phyloP scores from a whole-genome alignment of 2,797 vertebrate species.

The Gouania willdenowi region DNA sequence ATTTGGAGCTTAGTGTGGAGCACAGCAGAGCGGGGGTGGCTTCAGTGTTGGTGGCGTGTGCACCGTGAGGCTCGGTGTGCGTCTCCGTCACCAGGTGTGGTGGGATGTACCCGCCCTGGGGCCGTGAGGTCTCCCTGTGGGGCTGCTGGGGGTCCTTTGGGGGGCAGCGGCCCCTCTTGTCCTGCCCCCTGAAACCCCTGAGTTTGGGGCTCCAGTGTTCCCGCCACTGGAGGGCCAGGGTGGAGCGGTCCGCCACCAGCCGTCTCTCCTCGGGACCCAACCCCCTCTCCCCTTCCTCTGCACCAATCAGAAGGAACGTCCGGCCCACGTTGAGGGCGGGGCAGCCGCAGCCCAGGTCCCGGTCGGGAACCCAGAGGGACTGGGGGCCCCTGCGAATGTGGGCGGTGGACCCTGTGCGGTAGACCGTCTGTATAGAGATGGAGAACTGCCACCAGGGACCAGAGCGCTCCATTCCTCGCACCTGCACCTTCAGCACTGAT shows the following conservation, averaged over 20 bases:
- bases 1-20: slow-evolving; percentile 15
- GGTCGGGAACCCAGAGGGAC: slow-evolving; percentile 83
- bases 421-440: slow-evolving; percentile 78
- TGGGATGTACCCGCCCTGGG: slow-evolving; percentile 61
- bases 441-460: slow-evolving; percentile 87
- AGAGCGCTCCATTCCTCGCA: slow-evolving; percentile 77
- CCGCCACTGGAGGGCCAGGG: slow-evolving; percentile 86
- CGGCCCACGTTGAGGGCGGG: slow-evolving; percentile 76
- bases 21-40: slow-evolving; percentile 17
- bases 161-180: slow-evolving; percentile 78
- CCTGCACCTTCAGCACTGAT: slow-evolving; percentile 82
- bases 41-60: slow-evolving; percentile 3
- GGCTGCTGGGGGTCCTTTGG: slow-evolving; percentile 18
- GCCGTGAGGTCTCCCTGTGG: slow-evolving; percentile 4
- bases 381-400: slow-evolving; percentile 74
- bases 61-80: slow-evolving; percentile 1
- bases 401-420: slow-evolving; percentile 67
- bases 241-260: slow-evolving; percentile 81
- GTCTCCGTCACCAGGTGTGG: slow-evolving; percentile 64
- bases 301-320: slow-evolving; percentile 82
- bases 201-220: slow-evolving; percentile 86
- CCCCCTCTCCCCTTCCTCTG: slow-evolving; percentile 67
- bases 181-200: slow-evolving; percentile 81
- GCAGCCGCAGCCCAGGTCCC: slow-evolving; percentile 83
- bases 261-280: slow-evolving; percentile 77